phyloP scores from a whole-genome alignment of 1,140 invertebrate genomes.

The Heliconius congener region DNA sequence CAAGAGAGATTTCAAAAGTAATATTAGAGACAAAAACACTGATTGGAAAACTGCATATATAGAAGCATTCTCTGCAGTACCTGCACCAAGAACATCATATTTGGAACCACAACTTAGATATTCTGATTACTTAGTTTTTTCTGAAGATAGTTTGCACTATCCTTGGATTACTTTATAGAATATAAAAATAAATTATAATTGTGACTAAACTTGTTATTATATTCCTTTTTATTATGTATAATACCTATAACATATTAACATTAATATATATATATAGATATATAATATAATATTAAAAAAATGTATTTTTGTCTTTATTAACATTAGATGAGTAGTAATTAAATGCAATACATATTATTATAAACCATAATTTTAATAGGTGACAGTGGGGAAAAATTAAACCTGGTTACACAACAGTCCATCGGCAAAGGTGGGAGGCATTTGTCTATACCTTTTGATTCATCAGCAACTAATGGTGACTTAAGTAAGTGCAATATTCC shows the following conservation, averaged over 20 bases:
- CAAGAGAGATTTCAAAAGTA: conserved; percentile 57
- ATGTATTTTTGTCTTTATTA: neutral
- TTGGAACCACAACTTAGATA: conserved; percentile 36
- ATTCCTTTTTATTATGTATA: neutral
- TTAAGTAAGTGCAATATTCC: conserved; percentile 62
- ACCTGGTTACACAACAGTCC: conserved; percentile 53
- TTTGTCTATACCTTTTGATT: conserved; percentile 72
- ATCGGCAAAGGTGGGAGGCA: conserved; percentile 65
- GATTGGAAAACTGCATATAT: conserved; percentile 59
- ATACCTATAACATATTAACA: neutral
- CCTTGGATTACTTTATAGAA: neutral
- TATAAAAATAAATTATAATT: neutral
- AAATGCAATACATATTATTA: neutral
- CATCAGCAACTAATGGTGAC: conserved; percentile 68
- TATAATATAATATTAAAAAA: no score
- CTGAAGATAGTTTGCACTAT: conserved; percentile 19
- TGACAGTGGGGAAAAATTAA: conserved; percentile 61
- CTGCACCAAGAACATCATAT: conserved; percentile 36
- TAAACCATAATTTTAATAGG: conserved; percentile 47
- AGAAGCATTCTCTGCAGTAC: conserved; percentile 44
- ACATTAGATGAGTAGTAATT: neutral
- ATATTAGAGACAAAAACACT: conserved; percentile 26
- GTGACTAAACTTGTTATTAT: neutral
- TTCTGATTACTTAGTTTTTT: conserved; percentile 33
- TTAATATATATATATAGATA: no score